Conservation (phyloP, 1,140 invertebrate species). For the Mycetomoellerius zeteki region DNA sequence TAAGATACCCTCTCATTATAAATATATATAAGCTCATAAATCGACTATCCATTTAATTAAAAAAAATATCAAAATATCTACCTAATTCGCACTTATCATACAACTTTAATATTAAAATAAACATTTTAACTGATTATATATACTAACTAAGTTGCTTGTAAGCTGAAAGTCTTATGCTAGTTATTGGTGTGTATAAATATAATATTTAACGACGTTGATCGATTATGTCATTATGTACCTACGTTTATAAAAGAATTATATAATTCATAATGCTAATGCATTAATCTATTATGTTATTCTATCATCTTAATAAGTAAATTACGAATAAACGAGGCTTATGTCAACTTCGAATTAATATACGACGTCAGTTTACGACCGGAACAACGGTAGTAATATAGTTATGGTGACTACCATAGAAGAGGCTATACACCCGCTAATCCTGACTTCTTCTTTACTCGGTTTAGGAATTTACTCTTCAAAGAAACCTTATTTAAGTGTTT, state of each 20-base stretch:
- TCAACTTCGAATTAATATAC: background rate
- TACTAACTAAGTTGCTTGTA: background rate
- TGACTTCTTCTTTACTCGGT: conserved; percentile 1
- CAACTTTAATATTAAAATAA: background rate
- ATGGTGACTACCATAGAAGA: conserved; percentile 8
- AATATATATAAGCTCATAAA: background rate
- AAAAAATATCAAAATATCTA: background rate
- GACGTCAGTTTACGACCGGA: background rate
- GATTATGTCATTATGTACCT: background rate
- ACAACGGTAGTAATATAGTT: background rate
- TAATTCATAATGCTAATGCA: conserved; percentile 1
- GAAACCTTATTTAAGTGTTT: conserved; percentile 15
- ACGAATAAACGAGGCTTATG: background rate
- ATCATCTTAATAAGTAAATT: background rate
- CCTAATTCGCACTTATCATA: background rate
- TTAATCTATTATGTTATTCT: background rate
- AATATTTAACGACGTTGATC: background rate
- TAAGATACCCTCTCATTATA: no score
- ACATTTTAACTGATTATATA: background rate
- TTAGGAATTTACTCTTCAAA: background rate
- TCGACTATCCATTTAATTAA: no score
- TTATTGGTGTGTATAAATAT: background rate
- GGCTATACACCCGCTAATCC: background rate
- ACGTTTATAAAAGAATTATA: background rate
- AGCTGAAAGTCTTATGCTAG: background rate